Percentiles rank a stretch among this genome's conserved stretches.
Evolutionary conservation across 2,797 vertebrate genomes (phyloP).

Genomic region (Erpetoichthys calabaricus): DNA sequence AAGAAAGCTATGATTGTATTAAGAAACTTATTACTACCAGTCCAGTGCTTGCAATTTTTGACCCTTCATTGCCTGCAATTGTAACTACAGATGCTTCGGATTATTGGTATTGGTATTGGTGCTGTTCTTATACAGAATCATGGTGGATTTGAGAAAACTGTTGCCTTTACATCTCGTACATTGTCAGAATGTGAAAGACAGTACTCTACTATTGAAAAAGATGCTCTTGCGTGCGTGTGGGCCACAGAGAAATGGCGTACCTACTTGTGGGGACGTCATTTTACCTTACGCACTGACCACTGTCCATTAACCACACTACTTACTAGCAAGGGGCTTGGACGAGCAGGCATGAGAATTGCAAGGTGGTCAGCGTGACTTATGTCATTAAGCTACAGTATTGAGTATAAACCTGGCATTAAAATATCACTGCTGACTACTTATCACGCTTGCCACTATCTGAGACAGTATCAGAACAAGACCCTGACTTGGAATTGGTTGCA

Average conservation of each 20-base stretch:
- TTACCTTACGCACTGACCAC: too few species aligned
- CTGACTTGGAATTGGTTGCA: slow-evolving; percentile 5
- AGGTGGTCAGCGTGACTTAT: slow-evolving; percentile 10
- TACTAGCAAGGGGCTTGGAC: too few species aligned
- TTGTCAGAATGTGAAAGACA: too few species aligned
- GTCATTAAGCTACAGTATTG: slow-evolving; percentile 6
- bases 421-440: slow-evolving; percentile 11
- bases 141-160: too few species aligned
- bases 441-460: slow-evolving; percentile 7
- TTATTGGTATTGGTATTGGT: too few species aligned
- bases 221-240: too few species aligned
- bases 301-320: too few species aligned
- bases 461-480: slow-evolving; percentile 1
- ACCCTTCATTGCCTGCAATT: slow-evolving; percentile 6
- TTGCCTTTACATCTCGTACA: too few species aligned
- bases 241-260: too few species aligned
- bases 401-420: slow-evolving; percentile 11
- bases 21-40: slow-evolving; percentile 2
- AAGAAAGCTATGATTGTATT: background rate
- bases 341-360: background rate
- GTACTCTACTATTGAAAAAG: too few species aligned
- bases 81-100: background rate
- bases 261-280: too few species aligned
- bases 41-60: slow-evolving; percentile 5
- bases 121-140: too few species aligned